Evolutionary conservation across 2,888 invertebrate species (phyloP).

Genomic region (Ochropacha duplaris): DNA sequence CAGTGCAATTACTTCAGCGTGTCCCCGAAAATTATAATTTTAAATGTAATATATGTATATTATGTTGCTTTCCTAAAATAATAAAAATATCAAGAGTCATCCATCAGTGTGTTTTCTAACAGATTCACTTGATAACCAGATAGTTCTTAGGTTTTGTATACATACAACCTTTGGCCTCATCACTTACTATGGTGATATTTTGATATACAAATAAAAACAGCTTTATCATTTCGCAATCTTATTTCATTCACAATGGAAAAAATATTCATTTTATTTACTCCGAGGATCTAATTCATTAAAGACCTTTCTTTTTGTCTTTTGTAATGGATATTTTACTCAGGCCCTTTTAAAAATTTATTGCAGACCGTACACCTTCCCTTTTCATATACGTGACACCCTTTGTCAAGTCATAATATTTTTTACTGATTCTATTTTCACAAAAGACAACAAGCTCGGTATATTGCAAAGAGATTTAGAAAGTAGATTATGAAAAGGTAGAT

Average conservation of each 20-base stretch:
- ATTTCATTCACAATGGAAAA: conserved; percentile 8
- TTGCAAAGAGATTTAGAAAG: background rate
- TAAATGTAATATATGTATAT: too few species aligned
- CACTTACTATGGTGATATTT: too few species aligned
- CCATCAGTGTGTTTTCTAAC: too few species aligned
- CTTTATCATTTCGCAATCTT: conserved; percentile 2
- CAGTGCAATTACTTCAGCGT: too few species aligned
- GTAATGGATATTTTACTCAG: conserved; percentile 24
- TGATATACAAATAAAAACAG: background rate
- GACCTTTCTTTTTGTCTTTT: conserved; percentile 33
- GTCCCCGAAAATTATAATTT: too few species aligned
- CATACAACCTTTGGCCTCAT: background rate
- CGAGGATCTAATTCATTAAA: conserved; percentile 26
- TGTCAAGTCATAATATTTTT: conserved; percentile 30
- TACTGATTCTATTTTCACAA: conserved; percentile 21
- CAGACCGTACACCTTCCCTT: conserved; percentile 30
- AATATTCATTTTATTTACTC: conserved; percentile 26
- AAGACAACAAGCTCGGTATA: background rate
- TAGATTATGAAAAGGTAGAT: background rate
- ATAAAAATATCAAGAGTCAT: too few species aligned
- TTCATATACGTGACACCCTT: conserved; percentile 30
- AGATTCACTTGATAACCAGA: too few species aligned
- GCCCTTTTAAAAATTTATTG: conserved; percentile 35
- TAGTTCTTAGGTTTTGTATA: too few species aligned
- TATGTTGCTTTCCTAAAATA: too few species aligned